Evolutionary conservation across 1,140 invertebrate genomes (phyloP).

Genomic region (Stenopsyche tienmushanensis): DNA sequence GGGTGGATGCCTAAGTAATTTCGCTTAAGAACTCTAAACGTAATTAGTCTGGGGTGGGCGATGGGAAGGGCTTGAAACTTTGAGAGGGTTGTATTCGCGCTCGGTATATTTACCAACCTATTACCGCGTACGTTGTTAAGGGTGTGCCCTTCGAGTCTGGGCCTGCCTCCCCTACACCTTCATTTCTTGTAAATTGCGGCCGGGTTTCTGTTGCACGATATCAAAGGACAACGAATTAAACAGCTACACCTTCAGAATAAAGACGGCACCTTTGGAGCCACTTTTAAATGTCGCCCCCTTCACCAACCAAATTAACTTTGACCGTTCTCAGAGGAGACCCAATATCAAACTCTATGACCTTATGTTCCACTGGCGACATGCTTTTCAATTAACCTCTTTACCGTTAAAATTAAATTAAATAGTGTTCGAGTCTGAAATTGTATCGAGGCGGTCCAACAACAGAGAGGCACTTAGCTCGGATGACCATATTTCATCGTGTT

Average conservation of each 20-base stretch:
- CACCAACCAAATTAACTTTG: too few relatives aligned
- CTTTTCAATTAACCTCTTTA: too few relatives aligned
- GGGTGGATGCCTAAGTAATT: conserved; percentile 58
- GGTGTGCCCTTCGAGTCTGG: conserved; percentile 42
- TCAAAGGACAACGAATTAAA: conserved; percentile 35
- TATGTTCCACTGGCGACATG: too few relatives aligned
- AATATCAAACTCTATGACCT: too few relatives aligned
- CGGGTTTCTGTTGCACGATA: conserved; percentile 36
- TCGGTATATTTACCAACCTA: conserved; percentile 43
- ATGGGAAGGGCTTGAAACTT: conserved; percentile 60
- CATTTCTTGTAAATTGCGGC: conserved; percentile 37
- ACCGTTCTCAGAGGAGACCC: too few relatives aligned
- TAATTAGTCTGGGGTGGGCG: conserved; percentile 60
- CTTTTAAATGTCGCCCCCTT: too few relatives aligned
- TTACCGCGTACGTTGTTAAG: conserved; percentile 39
- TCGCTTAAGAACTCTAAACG: conserved; percentile 62
- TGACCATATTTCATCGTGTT: too few relatives aligned
- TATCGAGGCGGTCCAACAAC: too few relatives aligned
- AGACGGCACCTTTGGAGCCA: background rate
- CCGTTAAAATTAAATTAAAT: too few relatives aligned
- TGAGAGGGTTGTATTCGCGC: conserved; percentile 57
- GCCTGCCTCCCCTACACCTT: conserved; percentile 44
- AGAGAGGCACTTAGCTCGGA: too few relatives aligned
- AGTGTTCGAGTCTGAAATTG: too few relatives aligned
- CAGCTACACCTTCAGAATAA: conserved; percentile 22